Base-by-base conservation (phyloP, 1,140 invertebrate genomes). In the Schmidtea mediterranea region DNA sequence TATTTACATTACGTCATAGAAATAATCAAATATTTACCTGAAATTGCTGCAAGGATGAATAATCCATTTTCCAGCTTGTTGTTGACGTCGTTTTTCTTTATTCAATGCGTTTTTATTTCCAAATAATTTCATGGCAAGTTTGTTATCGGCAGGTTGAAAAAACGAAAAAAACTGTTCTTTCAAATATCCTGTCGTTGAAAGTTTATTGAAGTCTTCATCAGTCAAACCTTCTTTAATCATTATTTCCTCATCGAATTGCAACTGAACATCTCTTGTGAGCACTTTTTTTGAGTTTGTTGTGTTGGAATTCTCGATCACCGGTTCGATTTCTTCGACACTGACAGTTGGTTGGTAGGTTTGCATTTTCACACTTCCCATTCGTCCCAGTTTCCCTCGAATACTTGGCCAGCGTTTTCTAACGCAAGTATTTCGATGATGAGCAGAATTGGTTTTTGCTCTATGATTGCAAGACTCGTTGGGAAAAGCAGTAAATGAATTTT, bases 41-140 rank as follows among this genome's bases (percentile, higher is more conserved):
- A 48, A 48, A 40, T 24, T 48, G 21, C 16, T 21, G 52, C 66
- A 68, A 5, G 66, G 66, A 57, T 68, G 66, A 41, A 68, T 68
- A 48, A 68, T 60, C 63, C 63, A 67, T 51, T 62, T 63, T 24
- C 63, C 63, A 12, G 58, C 59, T 23, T 58, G 52, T 53, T 62
- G 59, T 52, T 67, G 65, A 41, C 66, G 52, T 55, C 61, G 54
- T 52, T 65, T 65, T 52, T 68, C 66, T 55, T 62, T 66, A 43
- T 60, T 55, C 26, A 68, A 54, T 9, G 63, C 64, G 52, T 65
- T 65, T 52, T 60, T 63, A 57, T 65, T 68, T 46, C 66, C 66
- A 54, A 68, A 68, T 38, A 68, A 56, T 57, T 68, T 68, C 65
- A 68, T 67, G 22, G 66, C 63, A 43, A 68, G 55, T 53, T 67